Percentiles rank a stretch among this genome's conserved stretches.
Evolutionary conservation across 2,888 invertebrate genomes (phyloP).

Genomic region (Tetrapedia diversipes): DNA sequence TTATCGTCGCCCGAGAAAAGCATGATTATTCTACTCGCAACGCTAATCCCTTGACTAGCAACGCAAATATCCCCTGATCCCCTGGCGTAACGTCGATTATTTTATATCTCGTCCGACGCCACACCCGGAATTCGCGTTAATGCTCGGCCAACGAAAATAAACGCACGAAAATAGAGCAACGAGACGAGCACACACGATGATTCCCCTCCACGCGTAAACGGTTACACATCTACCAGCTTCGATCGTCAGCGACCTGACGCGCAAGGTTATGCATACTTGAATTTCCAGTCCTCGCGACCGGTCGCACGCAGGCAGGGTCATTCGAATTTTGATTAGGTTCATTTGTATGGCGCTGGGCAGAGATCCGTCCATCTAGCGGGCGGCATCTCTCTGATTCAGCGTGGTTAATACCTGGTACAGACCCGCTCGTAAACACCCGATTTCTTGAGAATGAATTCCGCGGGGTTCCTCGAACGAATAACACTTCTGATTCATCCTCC

Average conservation of each 20-base stretch:
- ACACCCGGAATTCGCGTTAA: conserved; percentile 8
- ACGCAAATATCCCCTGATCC: neutral
- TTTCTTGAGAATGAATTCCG: conserved; percentile 1
- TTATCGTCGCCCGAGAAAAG: too few relatives aligned
- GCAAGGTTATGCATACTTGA: conserved; percentile 30
- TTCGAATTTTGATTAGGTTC: conserved; percentile 47
- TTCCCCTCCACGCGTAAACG: conserved; percentile 24
- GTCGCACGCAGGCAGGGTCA: conserved; percentile 14
- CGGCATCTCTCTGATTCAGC: conserved; percentile 31
- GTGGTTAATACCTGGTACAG: too few relatives aligned
- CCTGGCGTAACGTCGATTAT: neutral
- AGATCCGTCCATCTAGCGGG: neutral
- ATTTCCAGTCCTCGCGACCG: conserved; percentile 30
- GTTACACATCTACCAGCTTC: conserved; percentile 26
- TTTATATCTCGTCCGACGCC: neutral
- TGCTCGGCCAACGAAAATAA: conserved; percentile 31
- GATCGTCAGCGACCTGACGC: conserved; percentile 6
- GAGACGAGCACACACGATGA: conserved; percentile 4
- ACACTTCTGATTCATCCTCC: neutral
- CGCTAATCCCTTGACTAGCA: neutral
- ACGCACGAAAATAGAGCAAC: conserved; percentile 33
- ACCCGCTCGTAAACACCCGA: conserved; percentile 3
- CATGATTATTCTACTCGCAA: neutral
- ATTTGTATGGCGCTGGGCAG: conserved; percentile 36
- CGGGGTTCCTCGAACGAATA: neutral